These are phyloP conservation scores for Caranx ignobilis DNA, from an alignment of 2,113 vertebrate genomes.

Conservation along the genomic window DNA sequence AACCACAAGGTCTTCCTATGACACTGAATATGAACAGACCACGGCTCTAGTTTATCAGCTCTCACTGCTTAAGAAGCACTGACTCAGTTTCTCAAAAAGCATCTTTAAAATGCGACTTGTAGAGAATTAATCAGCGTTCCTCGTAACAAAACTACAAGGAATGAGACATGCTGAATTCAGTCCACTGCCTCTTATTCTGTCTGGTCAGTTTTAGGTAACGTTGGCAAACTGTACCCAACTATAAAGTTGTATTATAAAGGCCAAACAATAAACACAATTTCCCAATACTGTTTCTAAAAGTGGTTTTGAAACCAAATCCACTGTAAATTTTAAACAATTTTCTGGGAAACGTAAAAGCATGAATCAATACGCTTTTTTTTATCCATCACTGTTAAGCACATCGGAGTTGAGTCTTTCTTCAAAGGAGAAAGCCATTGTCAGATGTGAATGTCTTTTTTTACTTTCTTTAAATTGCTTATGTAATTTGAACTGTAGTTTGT, in stretches of 20 bases:
- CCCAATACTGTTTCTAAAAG: neutral
- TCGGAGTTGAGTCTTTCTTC: neutral
- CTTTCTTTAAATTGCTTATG: neutral
- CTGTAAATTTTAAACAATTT: too few species aligned
- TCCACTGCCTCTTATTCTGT: neutral
- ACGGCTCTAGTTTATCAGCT: conserved; percentile 3
- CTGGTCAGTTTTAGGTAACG: neutral
- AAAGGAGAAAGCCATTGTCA: neutral
- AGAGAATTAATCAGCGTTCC: neutral
- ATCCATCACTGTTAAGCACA: too few species aligned
- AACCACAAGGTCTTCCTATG: conserved; percentile 25
- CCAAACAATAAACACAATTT: neutral
- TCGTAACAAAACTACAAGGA: neutral
- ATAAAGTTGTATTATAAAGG: neutral
- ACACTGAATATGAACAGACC: conserved; percentile 42
- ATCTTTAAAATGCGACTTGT: conserved; percentile 14
- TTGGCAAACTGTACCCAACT: neutral
- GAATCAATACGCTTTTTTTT: neutral
- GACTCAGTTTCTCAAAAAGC: conserved; percentile 16
- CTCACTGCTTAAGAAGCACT: neutral
- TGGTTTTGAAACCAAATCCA: neutral
- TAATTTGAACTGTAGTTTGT: neutral
- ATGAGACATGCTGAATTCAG: neutral
- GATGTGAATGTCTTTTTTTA: neutral
- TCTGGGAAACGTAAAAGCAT: neutral